A percentile compares a stretch with the other conserved stretches of the same genome.
Evolutionary conservation across 2,797 vertebrate species (phyloP).

Genomic region (Atherinosoma microstoma): DNA sequence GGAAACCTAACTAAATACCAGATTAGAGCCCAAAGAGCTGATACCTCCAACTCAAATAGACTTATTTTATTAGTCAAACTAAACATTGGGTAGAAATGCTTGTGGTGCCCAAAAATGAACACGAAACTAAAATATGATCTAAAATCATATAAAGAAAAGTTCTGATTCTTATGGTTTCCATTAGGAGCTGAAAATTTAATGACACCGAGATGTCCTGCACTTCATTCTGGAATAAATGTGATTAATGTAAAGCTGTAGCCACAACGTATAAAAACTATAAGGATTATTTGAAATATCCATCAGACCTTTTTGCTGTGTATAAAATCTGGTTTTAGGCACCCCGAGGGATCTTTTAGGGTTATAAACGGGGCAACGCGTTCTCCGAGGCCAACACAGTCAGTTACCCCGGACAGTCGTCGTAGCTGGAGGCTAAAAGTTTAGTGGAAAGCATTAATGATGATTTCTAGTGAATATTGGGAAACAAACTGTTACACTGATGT

Average conservation of each 20-base stretch:
- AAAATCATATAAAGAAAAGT: background rate
- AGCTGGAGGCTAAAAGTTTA: background rate
- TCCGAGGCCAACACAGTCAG: background rate
- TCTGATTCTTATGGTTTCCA: background rate
- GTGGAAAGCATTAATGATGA: too few relatives aligned
- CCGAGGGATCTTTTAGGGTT: background rate
- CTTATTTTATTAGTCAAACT: background rate
- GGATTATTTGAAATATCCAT: background rate
- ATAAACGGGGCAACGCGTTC: background rate
- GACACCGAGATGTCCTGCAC: background rate
- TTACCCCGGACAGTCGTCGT: background rate
- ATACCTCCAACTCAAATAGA: background rate
- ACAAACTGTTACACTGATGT: background rate
- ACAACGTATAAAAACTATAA: background rate
- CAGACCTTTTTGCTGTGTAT: too few relatives aligned
- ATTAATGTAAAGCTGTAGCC: background rate
- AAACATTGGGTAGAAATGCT: background rate
- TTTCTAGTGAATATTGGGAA: too few relatives aligned
- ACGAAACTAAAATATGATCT: background rate
- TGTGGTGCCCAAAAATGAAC: background rate
- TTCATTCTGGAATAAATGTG: background rate
- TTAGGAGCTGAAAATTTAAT: background rate
- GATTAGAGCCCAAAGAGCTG: background rate
- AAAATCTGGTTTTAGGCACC: too few relatives aligned
- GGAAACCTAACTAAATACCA: background rate